Percentiles rank a stretch among this genome's conserved stretches.
Conservation (phyloP, 2,113 vertebrate genomes). For the Oncorhynchus keta region DNA sequence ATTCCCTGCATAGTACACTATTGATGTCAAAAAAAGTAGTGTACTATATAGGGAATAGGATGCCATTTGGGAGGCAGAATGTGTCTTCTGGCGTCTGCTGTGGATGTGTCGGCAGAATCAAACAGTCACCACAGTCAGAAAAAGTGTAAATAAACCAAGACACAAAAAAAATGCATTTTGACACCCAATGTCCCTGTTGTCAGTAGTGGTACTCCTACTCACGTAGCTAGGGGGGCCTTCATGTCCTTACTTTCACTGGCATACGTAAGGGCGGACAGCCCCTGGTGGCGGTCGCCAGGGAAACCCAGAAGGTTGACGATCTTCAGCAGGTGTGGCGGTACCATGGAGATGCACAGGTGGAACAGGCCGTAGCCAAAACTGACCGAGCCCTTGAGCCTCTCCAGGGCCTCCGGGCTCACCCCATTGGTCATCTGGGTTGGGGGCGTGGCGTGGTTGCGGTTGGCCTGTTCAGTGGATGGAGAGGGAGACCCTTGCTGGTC, state of each 20-base stretch:
- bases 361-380: conserved; percentile 98
- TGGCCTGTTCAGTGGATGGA: conserved; percentile 73
- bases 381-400: conserved; percentile 95
- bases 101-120: conserved; percentile 2
- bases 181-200: not conserved
- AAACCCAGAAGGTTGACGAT: conserved; percentile 99
- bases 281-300: conserved; percentile 95
- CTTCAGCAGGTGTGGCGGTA: conserved; percentile 98
- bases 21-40: too few species aligned
- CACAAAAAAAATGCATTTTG: not conserved
- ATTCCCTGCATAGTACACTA: too few species aligned
- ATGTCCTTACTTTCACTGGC: conserved; percentile 98
- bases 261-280: conserved; percentile 89
- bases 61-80: too few species aligned
- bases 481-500: conserved; percentile 70
- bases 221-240: conserved; percentile 99
- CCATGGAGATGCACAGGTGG: conserved; percentile 99
- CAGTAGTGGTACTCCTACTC: conserved; percentile 88
- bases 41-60: too few species aligned
- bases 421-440: conserved; percentile 80
- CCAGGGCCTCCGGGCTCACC: conserved; percentile 86
- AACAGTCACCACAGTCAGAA: not conserved
- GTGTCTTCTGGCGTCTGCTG: not conserved
- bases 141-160: not conserved
- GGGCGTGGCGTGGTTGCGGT: conserved; percentile 79